Evolutionary conservation across 2,888 invertebrate species (phyloP).

Genomic region (Pantelozetes paolii): DNA sequence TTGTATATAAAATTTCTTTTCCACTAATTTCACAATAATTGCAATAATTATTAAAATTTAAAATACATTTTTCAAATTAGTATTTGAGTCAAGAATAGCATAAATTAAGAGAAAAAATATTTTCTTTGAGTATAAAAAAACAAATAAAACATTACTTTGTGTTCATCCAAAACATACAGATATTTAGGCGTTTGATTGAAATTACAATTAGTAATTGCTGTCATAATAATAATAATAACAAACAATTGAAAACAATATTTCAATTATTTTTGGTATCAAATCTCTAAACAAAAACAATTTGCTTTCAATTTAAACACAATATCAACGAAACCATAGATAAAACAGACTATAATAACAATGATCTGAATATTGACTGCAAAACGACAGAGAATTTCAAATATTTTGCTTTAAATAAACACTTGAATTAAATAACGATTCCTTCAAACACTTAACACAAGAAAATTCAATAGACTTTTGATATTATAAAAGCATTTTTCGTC

Average conservation of each 20-base stretch:
- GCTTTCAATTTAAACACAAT: too few species aligned
- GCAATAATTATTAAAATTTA: background rate
- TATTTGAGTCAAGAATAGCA: background rate
- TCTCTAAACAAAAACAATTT: background rate
- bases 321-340: too few species aligned
- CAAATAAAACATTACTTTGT: background rate
- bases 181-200: background rate
- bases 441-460: too few species aligned
- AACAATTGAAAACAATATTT: background rate
- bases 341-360: too few species aligned
- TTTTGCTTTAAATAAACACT: too few species aligned
- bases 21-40: background rate
- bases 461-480: background rate
- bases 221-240: background rate
- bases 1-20: background rate
- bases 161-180: conserved; percentile 7
- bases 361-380: too few species aligned
- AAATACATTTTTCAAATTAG: background rate
- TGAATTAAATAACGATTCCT: too few species aligned
- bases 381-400: too few species aligned
- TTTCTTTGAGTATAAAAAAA: background rate
- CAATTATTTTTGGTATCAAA: background rate
- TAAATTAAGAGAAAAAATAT: background rate
- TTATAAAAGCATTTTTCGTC: too few species aligned
- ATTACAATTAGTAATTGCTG: background rate